These are phyloP conservation scores for Drymonia ruficornis DNA, from an alignment of 2,888 invertebrate species.

Conservation along the genomic window DNA sequence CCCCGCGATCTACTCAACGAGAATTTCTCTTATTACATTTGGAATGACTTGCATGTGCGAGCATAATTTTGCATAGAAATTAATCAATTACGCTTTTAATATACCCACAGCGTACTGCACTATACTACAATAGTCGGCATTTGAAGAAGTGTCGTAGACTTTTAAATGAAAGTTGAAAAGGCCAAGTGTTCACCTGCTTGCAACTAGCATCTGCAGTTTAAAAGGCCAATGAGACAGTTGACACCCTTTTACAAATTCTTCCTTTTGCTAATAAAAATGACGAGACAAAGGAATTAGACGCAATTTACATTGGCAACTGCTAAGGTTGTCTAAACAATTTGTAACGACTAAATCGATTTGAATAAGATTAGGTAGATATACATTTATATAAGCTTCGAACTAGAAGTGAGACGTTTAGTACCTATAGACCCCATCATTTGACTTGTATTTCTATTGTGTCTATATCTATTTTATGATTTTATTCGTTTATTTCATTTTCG, in stretches of 20 bases:
- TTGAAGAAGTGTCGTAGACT: constrained; percentile 15
- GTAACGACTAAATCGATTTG: too few relatives aligned
- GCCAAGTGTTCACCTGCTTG: constrained; percentile 22
- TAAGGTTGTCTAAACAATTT: too few relatives aligned
- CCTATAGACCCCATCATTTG: too few relatives aligned
- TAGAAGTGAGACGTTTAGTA: too few relatives aligned
- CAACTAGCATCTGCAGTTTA: constrained; percentile 20
- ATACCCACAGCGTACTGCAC: neutral
- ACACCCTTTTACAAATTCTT: neutral
- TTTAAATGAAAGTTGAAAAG: constrained; percentile 15
- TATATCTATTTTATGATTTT: too few relatives aligned
- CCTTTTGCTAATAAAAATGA: neutral
- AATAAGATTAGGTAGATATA: too few relatives aligned
- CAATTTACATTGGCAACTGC: too few relatives aligned
- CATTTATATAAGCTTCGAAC: too few relatives aligned
- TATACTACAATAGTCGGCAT: neutral
- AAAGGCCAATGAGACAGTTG: neutral
- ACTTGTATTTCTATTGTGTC: too few relatives aligned
- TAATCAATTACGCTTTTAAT: neutral
- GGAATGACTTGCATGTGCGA: constrained; percentile 2
- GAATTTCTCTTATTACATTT: constrained; percentile 5
- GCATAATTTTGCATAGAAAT: constrained; percentile 6
- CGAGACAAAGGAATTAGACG: neutral
- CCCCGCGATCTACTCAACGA: neutral
- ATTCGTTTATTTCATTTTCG: too few relatives aligned